A percentile compares a stretch with the other conserved stretches of the same genome.
These are phyloP conservation scores for Trypoxylon attenuatum DNA, from an alignment of 2,888 invertebrate species.

Conservation along the genomic window DNA sequence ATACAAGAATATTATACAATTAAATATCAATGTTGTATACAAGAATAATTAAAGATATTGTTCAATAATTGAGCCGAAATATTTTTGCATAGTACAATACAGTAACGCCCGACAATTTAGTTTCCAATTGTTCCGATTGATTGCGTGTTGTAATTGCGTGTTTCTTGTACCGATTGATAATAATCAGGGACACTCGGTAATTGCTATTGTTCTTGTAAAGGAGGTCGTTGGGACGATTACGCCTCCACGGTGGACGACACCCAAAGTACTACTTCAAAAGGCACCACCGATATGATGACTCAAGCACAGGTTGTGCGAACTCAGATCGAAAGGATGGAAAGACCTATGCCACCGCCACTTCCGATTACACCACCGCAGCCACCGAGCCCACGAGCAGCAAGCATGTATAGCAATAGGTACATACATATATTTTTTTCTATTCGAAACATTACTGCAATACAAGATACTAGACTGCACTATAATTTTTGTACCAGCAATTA, in stretches of 20 bases:
- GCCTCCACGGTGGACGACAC: constrained; percentile 72
- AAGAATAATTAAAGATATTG: no score
- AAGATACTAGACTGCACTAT: no score
- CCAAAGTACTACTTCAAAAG: constrained; percentile 72
- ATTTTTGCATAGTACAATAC: no score
- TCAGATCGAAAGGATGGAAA: constrained; percentile 80
- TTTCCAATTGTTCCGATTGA: no score
- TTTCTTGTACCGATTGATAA: no score
- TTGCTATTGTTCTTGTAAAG: constrained; percentile 39
- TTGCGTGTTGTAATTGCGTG: no score
- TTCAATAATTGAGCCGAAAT: no score
- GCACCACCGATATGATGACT: constrained; percentile 73
- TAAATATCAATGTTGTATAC: no score
- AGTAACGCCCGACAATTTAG: no score
- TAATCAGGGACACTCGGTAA: neutral
- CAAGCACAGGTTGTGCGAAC: constrained; percentile 74
- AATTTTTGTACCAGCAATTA: no score
- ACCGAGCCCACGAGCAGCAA: constrained; percentile 74
- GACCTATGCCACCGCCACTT: constrained; percentile 76
- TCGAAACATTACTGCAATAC: neutral
- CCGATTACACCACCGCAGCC: constrained; percentile 76
- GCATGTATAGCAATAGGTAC: constrained; percentile 75
- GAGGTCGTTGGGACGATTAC: constrained; percentile 73
- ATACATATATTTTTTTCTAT: neutral
- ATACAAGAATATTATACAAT: no score